Evolutionary conservation across 2,797 vertebrate species (phyloP).

Genomic region (Squalus acanthias): DNA sequence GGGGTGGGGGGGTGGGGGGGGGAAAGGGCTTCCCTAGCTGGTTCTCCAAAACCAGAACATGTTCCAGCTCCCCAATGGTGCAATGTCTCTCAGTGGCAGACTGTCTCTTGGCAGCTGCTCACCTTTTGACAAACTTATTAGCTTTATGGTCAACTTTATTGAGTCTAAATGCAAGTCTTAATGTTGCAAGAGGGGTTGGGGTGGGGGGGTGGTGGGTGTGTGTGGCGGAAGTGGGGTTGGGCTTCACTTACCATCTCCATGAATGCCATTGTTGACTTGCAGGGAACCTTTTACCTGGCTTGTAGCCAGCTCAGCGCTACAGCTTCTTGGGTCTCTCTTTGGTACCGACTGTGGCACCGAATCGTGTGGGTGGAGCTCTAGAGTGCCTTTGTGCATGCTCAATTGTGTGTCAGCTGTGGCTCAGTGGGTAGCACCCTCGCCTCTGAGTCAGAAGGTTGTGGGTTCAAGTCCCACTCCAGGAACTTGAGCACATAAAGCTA

Average conservation of each 20-base stretch:
- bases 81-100: background rate
- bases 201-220: too few species aligned
- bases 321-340: background rate
- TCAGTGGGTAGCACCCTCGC: too few species aligned
- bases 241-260: background rate
- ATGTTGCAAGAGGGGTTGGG: background rate
- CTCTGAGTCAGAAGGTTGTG: too few species aligned
- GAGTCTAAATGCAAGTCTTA: background rate
- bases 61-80: background rate
- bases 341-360: too few species aligned
- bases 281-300: background rate
- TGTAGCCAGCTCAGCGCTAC: background rate
- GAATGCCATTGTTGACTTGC: background rate
- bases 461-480: too few species aligned
- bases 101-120: background rate
- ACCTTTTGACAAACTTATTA: background rate
- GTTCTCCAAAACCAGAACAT: background rate
- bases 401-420: background rate
- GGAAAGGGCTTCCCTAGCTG: background rate
- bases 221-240: background rate
- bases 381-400: background rate
- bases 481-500: too few species aligned
- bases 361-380: too few species aligned
- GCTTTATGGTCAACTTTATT: background rate
- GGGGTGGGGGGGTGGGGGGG: too few species aligned